phyloP scores from a whole-genome alignment of 2,113 vertebrate species.

The Clarias batrachus region DNA sequence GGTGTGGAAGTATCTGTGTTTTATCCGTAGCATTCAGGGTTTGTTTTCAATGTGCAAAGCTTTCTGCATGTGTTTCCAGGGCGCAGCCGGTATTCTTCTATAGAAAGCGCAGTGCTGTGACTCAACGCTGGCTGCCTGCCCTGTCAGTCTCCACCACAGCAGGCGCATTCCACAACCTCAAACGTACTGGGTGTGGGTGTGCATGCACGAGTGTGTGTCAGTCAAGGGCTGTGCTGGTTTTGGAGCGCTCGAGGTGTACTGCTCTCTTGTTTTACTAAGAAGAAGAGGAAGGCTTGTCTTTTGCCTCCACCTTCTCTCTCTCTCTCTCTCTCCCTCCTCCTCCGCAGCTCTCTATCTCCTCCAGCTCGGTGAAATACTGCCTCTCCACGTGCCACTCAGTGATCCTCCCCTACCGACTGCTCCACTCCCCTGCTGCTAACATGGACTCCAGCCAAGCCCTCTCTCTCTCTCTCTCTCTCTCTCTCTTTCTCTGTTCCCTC shows the following conservation, averaged over 20 bases:
- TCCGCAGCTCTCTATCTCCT: slow-evolving; percentile 35
- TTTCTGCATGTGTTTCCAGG: slow-evolving; percentile 41
- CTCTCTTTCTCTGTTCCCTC: neutral
- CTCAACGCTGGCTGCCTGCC: slow-evolving; percentile 49
- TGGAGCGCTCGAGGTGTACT: slow-evolving; percentile 72
- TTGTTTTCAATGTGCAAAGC: slow-evolving; percentile 29
- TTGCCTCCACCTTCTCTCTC: slow-evolving; percentile 38
- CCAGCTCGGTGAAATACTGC: slow-evolving; percentile 50
- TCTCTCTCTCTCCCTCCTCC: slow-evolving; percentile 18
- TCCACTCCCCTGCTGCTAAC: slow-evolving; percentile 54
- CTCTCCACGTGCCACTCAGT: slow-evolving; percentile 56
- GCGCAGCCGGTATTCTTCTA: slow-evolving; percentile 38
- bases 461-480: slow-evolving; percentile 17
- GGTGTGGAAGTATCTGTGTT: slow-evolving; percentile 23
- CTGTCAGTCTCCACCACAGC: slow-evolving; percentile 45
- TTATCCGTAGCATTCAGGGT: neutral
- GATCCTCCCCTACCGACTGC: slow-evolving; percentile 53
- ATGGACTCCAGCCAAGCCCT: slow-evolving; percentile 50
- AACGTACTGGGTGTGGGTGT: slow-evolving; percentile 33
- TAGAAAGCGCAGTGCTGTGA: slow-evolving; percentile 42
- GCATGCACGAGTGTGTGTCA: slow-evolving; percentile 33
- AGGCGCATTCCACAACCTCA: slow-evolving; percentile 52
- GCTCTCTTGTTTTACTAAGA: slow-evolving; percentile 75
- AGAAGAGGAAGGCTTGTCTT: slow-evolving; percentile 63
- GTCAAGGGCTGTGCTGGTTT: slow-evolving; percentile 36